Base-by-base conservation (phyloP, 64 coral and sea anemone species). In the Anthopleura sola region DNA sequence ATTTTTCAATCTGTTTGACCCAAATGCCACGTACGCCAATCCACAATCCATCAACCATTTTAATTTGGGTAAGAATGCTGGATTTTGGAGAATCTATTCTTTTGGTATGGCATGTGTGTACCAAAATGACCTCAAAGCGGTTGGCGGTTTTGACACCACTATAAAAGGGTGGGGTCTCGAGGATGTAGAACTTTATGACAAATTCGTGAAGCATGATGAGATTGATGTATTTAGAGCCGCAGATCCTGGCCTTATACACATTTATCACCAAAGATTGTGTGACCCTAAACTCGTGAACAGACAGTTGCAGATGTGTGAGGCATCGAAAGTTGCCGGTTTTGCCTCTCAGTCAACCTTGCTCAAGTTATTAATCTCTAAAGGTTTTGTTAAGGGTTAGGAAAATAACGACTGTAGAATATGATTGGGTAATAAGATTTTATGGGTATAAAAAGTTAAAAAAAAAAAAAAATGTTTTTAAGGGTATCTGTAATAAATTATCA, bases 131-230 rank as follows among this genome's bases (percentile, higher is more conserved):
- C 31, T 98, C 20, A 89, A 68, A 46, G 34, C 87, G 31, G 90
- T 94, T 26, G 96, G 96, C 3, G 96, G 96, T 17, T 98, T 98
- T 47, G 96, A 98, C 64, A 94, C 92, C 55, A 98, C 89, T 13
- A 98, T 98, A 87, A 86, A 87, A 82, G 96, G 96, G 0, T 98
- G 96, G 96, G 96, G 96, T 0, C 55, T 98, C 6, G 96, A 98
- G 66, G 96, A 98, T 84, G 96, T 98, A 37, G 89, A 94, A 36
- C 78, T 98, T 40, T 98, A 92, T 28, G 92, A 92, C 26, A 91
- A 94, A 75, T 98, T 98, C 90, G 75, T 98, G 0, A 91, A 84
- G 32, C 85, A 89, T 47, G 80, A 86, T 1, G 80, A 83, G 50
- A 90, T 92, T 33, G 85, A 76, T 19, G 90, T 98, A 15, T 94